Conservation (phyloP, 2,888 invertebrate species). For the Lepetodrilus schrolli region DNA sequence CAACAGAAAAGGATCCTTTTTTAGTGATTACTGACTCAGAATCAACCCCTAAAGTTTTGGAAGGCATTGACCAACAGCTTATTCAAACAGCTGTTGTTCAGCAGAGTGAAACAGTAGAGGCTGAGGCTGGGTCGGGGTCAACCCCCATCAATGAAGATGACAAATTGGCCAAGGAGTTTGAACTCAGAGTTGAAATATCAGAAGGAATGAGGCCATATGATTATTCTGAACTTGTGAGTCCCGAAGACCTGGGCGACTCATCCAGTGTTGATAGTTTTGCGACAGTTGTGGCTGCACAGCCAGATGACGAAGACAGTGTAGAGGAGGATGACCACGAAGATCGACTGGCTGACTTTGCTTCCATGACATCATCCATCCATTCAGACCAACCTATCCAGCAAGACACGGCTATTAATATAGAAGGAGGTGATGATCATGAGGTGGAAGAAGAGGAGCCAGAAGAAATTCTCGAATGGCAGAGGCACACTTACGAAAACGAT, state of each 20-base stretch:
- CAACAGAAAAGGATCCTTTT: slow-evolving; percentile 44
- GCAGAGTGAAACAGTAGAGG: slow-evolving; percentile 39
- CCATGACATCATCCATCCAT: slow-evolving; percentile 76
- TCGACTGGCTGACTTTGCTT: slow-evolving; percentile 78
- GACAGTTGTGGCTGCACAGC: slow-evolving; percentile 71
- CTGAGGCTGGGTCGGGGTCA: slow-evolving; percentile 41
- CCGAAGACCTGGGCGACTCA: slow-evolving; percentile 69
- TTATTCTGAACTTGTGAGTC: slow-evolving; percentile 31
- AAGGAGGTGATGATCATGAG: slow-evolving; percentile 35
- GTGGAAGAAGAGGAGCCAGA: slow-evolving; percentile 38
- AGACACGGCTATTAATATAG: slow-evolving; percentile 33
- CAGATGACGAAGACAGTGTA: slow-evolving; percentile 78
- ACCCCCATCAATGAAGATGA: slow-evolving; percentile 29
- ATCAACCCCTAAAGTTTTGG: slow-evolving; percentile 40
- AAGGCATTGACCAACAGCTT: slow-evolving; percentile 26
- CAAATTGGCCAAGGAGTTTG: slow-evolving; percentile 1
- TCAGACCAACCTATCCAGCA: slow-evolving; percentile 68
- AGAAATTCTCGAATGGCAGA: slow-evolving; percentile 22
- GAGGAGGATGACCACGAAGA: slow-evolving; percentile 79
- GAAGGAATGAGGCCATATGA: slow-evolving; percentile 27
- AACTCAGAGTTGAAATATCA: slow-evolving; percentile 9
- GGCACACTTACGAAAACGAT: slow-evolving; percentile 35
- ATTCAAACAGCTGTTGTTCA: slow-evolving; percentile 27
- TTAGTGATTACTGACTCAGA: slow-evolving; percentile 47
- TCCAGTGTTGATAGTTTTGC: slow-evolving; percentile 75